Base-by-base conservation (phyloP, 2,888 invertebrate species). In the Tyria jacobaeae region DNA sequence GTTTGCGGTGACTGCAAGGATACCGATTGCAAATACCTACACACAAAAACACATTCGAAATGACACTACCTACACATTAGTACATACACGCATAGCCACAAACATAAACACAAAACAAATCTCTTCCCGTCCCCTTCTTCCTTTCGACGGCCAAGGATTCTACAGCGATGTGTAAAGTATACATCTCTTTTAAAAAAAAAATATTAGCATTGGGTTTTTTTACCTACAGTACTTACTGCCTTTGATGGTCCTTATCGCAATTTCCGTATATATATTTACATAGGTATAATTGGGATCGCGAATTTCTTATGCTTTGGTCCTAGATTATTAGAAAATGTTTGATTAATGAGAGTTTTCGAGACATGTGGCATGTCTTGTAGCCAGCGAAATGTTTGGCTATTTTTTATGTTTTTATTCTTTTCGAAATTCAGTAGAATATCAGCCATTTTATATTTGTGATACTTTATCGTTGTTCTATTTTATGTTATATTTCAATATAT, bases 1-100 rank as follows among this genome's bases (percentile, higher is more conserved):
- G 89, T 94, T 49, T 88, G 88, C 73, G 94, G 94, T 67, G 89
- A 87, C 77, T 94, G 94, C 92, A 93, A 92, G 83, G 94, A 94
- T 75, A 71, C 89, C 44, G 90, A 90, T 76, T 94, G 94, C 93
- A 90, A 89, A 89, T 93, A 89, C 85, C 86, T 92, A 61, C 94
- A 94, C 74, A 91, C 91, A 52, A 86, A 88, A 72, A 70, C 77
- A 73, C 84, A 76, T 48, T 71, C 82, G 65, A 87, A 87, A 79
- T 91, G 86, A 92, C 90, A 87, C 75, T 69, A 61, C 69, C 78
- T 76, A 73, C 41, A 70, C 70, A 73, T 64, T 66, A 60, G 60
- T 62, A 71, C 73, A 75, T 67, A 71, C 66, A 73, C 75, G 75
- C 78, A 77, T 78, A 74, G 63, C 75, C 78, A 76, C 75, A 68